These are phyloP conservation scores for Cossypha heuglini DNA, from an alignment of 2,797 vertebrate species.

Conservation along the genomic window DNA sequence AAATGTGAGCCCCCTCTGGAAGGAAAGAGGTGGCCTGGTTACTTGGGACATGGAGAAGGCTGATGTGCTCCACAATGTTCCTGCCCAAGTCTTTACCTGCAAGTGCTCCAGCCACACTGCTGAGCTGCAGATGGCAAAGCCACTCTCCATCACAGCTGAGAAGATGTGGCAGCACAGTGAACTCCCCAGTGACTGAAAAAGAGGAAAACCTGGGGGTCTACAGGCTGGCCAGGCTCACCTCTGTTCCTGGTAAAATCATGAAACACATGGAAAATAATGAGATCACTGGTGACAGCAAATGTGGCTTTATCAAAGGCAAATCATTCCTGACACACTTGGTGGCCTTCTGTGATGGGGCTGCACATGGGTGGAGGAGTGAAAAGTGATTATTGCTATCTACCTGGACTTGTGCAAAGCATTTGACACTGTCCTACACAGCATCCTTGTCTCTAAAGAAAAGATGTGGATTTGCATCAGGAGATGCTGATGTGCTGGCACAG, in stretches of 20 bases:
- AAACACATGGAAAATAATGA: not conserved
- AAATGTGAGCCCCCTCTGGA: not conserved
- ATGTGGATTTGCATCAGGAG: not conserved
- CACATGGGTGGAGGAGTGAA: not conserved
- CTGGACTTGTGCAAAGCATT: not conserved
- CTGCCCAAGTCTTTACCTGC: not conserved
- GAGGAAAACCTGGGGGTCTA: not conserved
- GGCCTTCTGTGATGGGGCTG: not conserved
- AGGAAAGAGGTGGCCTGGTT: not conserved
- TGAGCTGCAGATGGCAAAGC: not conserved
- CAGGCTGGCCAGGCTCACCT: not conserved
- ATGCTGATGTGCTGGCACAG: not conserved
- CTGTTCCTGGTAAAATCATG: not conserved
- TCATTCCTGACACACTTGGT: not conserved
- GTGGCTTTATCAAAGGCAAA: not conserved
- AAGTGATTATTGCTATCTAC: not conserved
- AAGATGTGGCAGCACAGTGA: not conserved
- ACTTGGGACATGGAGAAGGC: not conserved
- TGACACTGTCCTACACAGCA: not conserved
- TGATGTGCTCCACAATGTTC: accelerated
- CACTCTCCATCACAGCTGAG: accelerated
- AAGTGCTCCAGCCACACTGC: accelerated
- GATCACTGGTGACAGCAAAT: not conserved
- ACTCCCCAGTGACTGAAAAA: not conserved
- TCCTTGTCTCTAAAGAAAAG: not conserved